phyloP scores from a whole-genome alignment of 2,888 invertebrate species.

The Plagiodera versicolora region DNA sequence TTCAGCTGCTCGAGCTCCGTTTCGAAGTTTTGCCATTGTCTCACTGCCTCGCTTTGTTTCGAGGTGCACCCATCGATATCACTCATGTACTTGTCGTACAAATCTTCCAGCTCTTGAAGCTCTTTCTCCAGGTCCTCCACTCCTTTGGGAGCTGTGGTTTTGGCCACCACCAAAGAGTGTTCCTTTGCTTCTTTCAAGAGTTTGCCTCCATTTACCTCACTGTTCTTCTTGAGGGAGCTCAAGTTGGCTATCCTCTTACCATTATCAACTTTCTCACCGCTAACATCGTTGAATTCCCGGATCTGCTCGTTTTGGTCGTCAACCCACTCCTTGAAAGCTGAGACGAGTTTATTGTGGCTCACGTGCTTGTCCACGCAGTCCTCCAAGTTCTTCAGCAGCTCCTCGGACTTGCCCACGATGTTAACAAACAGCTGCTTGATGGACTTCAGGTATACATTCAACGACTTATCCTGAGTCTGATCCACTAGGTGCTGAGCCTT shows the following conservation, averaged over 20 bases:
- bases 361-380: conserved; percentile 85
- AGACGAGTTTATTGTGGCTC: conserved; percentile 73
- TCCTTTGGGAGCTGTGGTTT: conserved; percentile 81
- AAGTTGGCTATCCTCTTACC: conserved; percentile 70
- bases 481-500: conserved; percentile 90
- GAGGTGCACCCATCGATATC: conserved; percentile 58
- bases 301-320: conserved; percentile 78
- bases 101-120: conserved; percentile 68
- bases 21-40: conserved; percentile 89
- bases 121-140: conserved; percentile 73
- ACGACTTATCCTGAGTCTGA: conserved; percentile 84
- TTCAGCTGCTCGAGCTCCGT: conserved; percentile 76
- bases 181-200: conserved; percentile 70
- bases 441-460: conserved; percentile 83
- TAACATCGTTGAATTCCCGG: conserved; percentile 77
- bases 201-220: conserved; percentile 65
- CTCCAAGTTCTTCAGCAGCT: conserved; percentile 80
- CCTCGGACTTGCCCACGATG: conserved; percentile 85
- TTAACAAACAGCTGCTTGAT: conserved; percentile 87
- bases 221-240: conserved; percentile 62
- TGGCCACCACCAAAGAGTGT: conserved; percentile 67
- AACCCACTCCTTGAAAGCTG: conserved; percentile 82
- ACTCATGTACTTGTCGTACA: conserved; percentile 67
- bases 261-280: conserved; percentile 83
- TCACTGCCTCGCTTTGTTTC: conserved; percentile 73